Percentiles rank a stretch among this genome's conserved stretches.
These are phyloP conservation scores for Marmota flaviventris DNA, from an alignment of 2,113 vertebrate species.

Conservation along the genomic window DNA sequence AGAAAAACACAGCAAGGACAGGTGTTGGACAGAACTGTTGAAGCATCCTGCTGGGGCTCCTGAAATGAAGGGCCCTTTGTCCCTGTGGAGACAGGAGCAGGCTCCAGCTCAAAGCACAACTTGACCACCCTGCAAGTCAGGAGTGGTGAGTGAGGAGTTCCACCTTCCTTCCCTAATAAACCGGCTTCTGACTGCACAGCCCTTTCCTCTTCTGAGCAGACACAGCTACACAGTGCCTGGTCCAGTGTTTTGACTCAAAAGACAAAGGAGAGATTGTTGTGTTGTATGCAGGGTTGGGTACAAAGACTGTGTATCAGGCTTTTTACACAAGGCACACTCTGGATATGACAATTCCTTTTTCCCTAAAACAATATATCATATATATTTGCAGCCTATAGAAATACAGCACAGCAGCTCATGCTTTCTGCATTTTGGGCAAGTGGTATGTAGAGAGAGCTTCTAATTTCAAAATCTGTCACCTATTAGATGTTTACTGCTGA, in stretches of 20 bases:
- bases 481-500: not conserved
- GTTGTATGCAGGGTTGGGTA: too few relatives aligned
- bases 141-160: not conserved
- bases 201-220: not conserved
- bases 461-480: not conserved
- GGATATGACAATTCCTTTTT: not conserved
- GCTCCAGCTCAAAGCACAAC: not conserved
- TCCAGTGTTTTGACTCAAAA: not conserved
- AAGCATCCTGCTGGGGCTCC: accelerated
- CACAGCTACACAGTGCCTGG: not conserved
- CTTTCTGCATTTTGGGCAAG: not conserved
- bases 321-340: not conserved
- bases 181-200: not conserved
- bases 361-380: not conserved
- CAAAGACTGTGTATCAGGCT: not conserved
- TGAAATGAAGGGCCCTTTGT: not conserved
- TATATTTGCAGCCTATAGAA: not conserved
- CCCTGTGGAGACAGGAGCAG: not conserved
- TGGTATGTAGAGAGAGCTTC: not conserved
- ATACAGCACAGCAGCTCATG: not conserved
- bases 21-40: not conserved
- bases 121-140: not conserved
- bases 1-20: not conserved
- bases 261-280: not conserved
- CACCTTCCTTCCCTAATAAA: not conserved